Base-by-base conservation (phyloP, 2,888 invertebrate genomes). In the Philereme vetulata region DNA sequence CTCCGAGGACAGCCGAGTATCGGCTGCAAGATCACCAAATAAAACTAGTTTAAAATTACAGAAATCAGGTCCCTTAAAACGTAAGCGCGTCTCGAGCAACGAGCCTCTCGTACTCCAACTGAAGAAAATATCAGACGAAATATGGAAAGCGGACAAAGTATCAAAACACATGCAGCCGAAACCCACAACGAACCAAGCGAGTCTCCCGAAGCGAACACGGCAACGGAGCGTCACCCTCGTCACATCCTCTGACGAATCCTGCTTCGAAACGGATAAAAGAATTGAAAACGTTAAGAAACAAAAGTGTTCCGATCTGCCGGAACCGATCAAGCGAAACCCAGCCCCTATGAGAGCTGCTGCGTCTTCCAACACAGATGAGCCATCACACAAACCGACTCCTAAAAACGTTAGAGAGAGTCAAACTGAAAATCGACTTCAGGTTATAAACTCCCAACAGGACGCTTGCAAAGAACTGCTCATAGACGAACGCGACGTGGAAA, bases 381-480 rank as follows among this genome's bases (percentile, higher is more conserved):
- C 33, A 36, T 21, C 21, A 21, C 21, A 21, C 21, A 21, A 21
- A 21, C 2, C 2, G 21, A 11, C 7, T 4, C 51, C 51, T 38
- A 50, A 11, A 46, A 52, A 4, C 36, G n/a, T 4, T 10, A 48
- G 32, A 44, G 11, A 42, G 4, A 8, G 35, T 4, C 10, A 34
- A 36, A 36, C 35, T 7, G 35, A 36, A 7, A 36, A 5, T 36
- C 5, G 1, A 36, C 3, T 36, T 7, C 35, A 36, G 1, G 5
- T 36, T 11, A 4, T 1, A 21, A n/a, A 7, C 11, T 44, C 44
- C 35, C 35, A 36, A 11, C 44, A 44, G 38, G 11, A 11, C 2
- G 38, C 4, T n/a, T 47, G 45, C 11, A 60, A 46, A 51, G 60
- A 65, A 47, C 32, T 68, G 4, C 8, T 62, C 0, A 64, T 68